Conservation (phyloP, 53 echinoderm and acorn worm genomes). For the Temnopleurus reevesii region DNA sequence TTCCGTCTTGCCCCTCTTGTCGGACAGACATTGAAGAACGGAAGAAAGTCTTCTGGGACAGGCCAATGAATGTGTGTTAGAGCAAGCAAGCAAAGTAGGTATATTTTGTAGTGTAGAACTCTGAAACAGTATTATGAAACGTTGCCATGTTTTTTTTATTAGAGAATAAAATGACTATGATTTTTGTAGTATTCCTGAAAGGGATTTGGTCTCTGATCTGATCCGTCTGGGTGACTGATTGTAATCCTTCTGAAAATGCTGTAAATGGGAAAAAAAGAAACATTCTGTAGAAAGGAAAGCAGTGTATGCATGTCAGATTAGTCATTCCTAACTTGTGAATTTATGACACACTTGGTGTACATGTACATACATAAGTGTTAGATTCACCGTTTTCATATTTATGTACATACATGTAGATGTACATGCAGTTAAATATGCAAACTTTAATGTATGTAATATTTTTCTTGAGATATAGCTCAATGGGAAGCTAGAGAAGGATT, state of each 20-base stretch:
- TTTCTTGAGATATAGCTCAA: background rate
- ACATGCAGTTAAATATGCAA: no score
- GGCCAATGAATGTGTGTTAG: slow-evolving; percentile 28
- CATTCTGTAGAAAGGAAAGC: background rate
- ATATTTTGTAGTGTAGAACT: background rate
- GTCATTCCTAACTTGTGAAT: background rate
- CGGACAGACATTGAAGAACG: slow-evolving; percentile 69
- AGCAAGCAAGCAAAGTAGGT: background rate
- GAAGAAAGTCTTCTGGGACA: slow-evolving; percentile 73
- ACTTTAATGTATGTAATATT: no score
- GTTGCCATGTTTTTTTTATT: slow-evolving; percentile 16
- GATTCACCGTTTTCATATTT: no score
- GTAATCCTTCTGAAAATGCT: background rate
- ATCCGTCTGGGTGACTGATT: background rate
- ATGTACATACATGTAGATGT: no score
- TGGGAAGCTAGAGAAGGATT: background rate
- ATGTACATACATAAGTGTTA: background rate
- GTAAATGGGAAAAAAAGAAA: background rate
- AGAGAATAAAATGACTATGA: background rate
- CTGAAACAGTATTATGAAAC: slow-evolving; percentile 25
- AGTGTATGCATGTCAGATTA: background rate
- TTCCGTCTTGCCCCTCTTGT: slow-evolving; percentile 79
- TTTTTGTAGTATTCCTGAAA: background rate
- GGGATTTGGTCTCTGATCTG: background rate
- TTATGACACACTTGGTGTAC: background rate